Conservation (phyloP, 2,113 vertebrate species). For the Rhineura floridana region DNA sequence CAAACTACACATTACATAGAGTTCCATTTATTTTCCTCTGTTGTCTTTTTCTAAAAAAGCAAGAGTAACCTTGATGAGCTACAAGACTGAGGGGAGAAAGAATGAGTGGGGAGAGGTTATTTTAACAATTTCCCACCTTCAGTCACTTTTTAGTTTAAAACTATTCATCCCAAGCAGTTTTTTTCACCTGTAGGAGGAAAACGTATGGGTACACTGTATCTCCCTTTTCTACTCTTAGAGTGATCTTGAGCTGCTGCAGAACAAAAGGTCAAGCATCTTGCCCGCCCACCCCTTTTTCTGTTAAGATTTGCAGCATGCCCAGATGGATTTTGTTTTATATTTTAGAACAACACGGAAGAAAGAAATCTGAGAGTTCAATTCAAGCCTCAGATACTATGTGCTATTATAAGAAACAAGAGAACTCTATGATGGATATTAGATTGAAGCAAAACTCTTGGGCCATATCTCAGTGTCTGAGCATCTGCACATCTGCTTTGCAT, state of each 20-base stretch:
- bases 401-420: neutral
- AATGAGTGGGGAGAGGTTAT: neutral
- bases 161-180: neutral
- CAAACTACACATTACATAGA: neutral
- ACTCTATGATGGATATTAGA: neutral
- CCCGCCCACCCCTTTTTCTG: neutral
- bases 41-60: neutral
- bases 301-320: neutral
- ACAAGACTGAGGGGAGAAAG: neutral
- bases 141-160: neutral
- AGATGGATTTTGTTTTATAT: neutral
- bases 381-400: neutral
- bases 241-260: neutral
- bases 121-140: neutral
- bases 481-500: no score
- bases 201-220: neutral
- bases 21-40: neutral
- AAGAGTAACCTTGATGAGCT: neutral
- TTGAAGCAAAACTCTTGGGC: neutral
- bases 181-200: neutral
- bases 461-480: no score
- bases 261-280: neutral
- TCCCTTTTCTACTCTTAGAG: neutral
- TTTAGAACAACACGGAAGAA: neutral
- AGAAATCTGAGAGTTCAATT: neutral